Base-by-base conservation (phyloP, 37 sponge, comb jelly and placozoan genomes). In the Axinella damicornis region DNA sequence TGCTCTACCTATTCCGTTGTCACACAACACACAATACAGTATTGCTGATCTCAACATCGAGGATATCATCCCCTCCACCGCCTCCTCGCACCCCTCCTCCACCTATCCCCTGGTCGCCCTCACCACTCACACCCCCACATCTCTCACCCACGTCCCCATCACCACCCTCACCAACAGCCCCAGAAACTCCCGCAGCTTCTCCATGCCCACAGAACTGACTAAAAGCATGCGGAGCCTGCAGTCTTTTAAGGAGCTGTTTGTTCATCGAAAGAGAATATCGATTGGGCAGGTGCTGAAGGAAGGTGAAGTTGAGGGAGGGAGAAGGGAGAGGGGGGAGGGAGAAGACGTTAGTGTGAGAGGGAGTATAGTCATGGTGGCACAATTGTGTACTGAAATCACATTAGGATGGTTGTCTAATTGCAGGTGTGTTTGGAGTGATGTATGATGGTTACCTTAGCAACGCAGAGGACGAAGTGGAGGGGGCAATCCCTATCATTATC, bases 361-460 rank as follows among this genome's bases (percentile, higher is more conserved):
- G 62, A 14, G 62, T 5, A 22, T 4, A 61, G 62, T 61, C 12
- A 14, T 14, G 46, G 46, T 46, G 46, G n/a, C n/a, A n/a, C n/a
- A n/a, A 46, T 46, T 46, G 46, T 46, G 4, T 4, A 4, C 4
- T 4, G 9, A 46, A 46, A 4, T 46, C 4, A 46, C 46, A 46
- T 12, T 12, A 46, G 46, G 46, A 46, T 46, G 4, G 63, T n/a
- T n/a, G n/a, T n/a, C n/a, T n/a, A n/a, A n/a, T 62, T 61, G 21
- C 81, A 92, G 93, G 93, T 57, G 81, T 82, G 54, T 93, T 89
- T 81, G 83, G 90, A 19, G 77, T 85, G 35, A 58, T 93, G 73
- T 85, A 89, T 82, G 90, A 93, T 28, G 94, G 94, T 54, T 89
- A 89, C 78, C 90, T 93, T 22, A 82, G 77, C 67, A 93, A 93